Base-by-base conservation (phyloP, 2,888 invertebrate genomes). In the Orthosia incerta region DNA sequence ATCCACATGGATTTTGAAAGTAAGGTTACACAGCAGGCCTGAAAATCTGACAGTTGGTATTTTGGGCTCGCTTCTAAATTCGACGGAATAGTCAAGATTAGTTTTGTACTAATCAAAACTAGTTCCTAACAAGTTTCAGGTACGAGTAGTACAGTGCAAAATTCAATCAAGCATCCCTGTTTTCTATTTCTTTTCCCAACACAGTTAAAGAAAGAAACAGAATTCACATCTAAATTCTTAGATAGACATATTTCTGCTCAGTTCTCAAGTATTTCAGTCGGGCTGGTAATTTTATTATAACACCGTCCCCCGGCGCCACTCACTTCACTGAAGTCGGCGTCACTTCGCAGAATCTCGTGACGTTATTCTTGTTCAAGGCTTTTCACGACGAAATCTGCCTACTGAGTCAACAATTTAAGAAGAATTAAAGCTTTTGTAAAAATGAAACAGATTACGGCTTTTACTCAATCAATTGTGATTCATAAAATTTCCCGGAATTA, bases 211-310 rank as follows among this genome's bases (percentile, higher is more conserved):
- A 72, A 48, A 60, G 65, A n/a, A 45, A 59, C 26, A 59, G 18
- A 70, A 48, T 46, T 20, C 55, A 55, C 26, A 26, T n/a, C 46
- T 16, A 76, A 45, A 65, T 67, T 68, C 59, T 18, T 13, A 77
- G 62, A 46, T 56, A 77, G 48, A 20, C 9, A 65, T 50, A 39
- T 70, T 70, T 57, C 23, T 20, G 46, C 13, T 62, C 39, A 78
- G 26, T 59, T 62, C 13, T 76, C 31, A 20, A 71, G 39, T 63
- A 62, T 71, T 59, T 26, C 20, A 18, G 59, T 20, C 39, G 50
- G 23, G 31, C 48, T 53, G 26, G 76, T 76, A 63, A 76, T 76
- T 63, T 63, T 63, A 71, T 78, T 71, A 71, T 48, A 59, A 63
- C 71, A 45, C 31, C 48, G 48, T 76, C 76, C 79, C 62, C 13